These are phyloP conservation scores for Aethina tumida DNA, from an alignment of 1,140 invertebrate species.

Conservation along the genomic window DNA sequence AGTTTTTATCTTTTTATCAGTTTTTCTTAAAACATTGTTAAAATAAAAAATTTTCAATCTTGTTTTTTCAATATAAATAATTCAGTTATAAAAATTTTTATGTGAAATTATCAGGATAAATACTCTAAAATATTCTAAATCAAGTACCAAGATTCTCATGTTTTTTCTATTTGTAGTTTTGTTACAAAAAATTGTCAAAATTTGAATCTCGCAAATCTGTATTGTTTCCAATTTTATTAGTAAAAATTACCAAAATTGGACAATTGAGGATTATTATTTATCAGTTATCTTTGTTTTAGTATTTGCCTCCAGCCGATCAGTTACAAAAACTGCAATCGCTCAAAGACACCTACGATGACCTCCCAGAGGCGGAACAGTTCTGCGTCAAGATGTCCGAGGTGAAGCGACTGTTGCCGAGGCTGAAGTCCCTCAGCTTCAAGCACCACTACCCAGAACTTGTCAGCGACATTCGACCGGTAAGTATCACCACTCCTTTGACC, in stretches of 20 bases:
- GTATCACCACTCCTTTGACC: too few species aligned
- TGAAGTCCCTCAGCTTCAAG: conserved; percentile 87
- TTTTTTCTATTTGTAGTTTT: too few species aligned
- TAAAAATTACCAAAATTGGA: background rate
- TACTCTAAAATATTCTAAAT: too few species aligned
- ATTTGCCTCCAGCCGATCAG: conserved; percentile 82
- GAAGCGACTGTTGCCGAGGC: conserved; percentile 75
- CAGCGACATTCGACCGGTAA: conserved; percentile 84
- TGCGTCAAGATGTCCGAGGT: conserved; percentile 82
- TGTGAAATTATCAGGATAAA: too few species aligned
- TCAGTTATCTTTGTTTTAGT: conserved; percentile 41
- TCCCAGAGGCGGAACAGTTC: conserved; percentile 93
- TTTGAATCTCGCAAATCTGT: too few species aligned
- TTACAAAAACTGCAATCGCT: conserved; percentile 72
- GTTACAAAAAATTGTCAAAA: too few species aligned
- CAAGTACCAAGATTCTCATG: too few species aligned
- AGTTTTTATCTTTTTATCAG: too few species aligned
- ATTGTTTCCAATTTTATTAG: background rate
- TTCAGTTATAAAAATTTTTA: too few species aligned
- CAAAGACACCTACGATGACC: conserved; percentile 65
- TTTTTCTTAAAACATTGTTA: too few species aligned
- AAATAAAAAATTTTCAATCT: too few species aligned
- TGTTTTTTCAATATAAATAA: too few species aligned
- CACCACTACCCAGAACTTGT: conserved; percentile 73
- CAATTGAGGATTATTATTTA: background rate